Evolutionary conservation across 2,113 vertebrate species (phyloP).

Genomic region (Callipepla squamata): DNA sequence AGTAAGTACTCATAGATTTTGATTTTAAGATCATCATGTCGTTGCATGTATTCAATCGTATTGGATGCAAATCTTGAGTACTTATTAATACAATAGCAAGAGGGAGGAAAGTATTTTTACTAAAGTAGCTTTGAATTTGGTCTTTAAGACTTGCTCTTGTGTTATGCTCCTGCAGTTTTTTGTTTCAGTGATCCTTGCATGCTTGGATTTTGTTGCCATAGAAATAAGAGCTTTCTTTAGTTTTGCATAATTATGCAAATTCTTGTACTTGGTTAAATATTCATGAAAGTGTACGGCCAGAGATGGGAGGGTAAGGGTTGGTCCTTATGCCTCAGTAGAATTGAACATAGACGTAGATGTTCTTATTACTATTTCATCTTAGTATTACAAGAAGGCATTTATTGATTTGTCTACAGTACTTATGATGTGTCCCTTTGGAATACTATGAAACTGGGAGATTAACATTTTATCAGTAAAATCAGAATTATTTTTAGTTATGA

Average conservation of each 20-base stretch:
- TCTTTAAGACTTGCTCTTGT: neutral
- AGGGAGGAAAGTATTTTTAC: neutral
- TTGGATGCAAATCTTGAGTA: neutral
- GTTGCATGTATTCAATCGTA: neutral
- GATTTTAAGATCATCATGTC: neutral
- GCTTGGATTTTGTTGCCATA: constrained; percentile 49
- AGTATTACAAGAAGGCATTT: neutral
- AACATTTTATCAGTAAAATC: constrained; percentile 47
- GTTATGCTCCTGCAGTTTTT: neutral
- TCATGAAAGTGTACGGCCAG: neutral
- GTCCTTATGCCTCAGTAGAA: neutral
- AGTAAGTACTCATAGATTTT: neutral
- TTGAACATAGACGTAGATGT: neutral
- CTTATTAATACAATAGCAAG: neutral
- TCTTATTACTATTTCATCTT: constrained; percentile 24
- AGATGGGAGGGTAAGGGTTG: neutral
- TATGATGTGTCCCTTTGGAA: neutral
- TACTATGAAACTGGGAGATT: neutral
- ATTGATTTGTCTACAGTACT: constrained; percentile 13
- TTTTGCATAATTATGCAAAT: constrained; percentile 38
- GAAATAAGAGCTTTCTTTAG: constrained; percentile 30
- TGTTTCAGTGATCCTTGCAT: neutral
- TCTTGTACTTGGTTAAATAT: constrained; percentile 20
- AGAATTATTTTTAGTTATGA: constrained; percentile 26
- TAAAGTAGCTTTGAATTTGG: constrained; percentile 13